Conservation (phyloP, 2,888 invertebrate genomes). For the Lasius platythorax region DNA sequence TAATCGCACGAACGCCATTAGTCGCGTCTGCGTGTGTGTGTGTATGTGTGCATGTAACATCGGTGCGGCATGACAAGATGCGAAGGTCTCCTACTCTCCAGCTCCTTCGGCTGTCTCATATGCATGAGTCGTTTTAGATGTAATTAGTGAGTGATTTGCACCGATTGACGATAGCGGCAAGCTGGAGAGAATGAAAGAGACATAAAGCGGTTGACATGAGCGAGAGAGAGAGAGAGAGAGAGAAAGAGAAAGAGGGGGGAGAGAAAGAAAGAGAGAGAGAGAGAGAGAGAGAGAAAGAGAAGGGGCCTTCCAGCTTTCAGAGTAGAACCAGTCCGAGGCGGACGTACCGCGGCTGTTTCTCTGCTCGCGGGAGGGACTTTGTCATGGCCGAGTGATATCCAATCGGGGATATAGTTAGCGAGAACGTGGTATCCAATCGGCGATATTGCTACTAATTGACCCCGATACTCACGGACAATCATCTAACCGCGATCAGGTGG, state of each 20-base stretch:
- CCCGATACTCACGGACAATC: conserved; percentile 76
- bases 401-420: conserved; percentile 74
- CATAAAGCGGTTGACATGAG: neutral
- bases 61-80: conserved; percentile 25
- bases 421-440: conserved; percentile 73
- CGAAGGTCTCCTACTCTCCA: conserved; percentile 40
- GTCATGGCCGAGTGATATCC: conserved; percentile 80
- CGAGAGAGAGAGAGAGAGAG: neutral
- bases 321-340: conserved; percentile 70
- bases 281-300: conserved; percentile 42
- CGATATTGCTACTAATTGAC: conserved; percentile 79
- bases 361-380: conserved; percentile 78
- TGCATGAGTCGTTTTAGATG: conserved; percentile 72
- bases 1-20: conserved; percentile 79
- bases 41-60: conserved; percentile 40
- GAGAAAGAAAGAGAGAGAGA: conserved; percentile 18
- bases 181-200: conserved; percentile 12
- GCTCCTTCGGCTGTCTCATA: conserved; percentile 37
- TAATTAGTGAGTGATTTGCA: conserved; percentile 80
- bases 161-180: conserved; percentile 70
- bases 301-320: conserved; percentile 53
- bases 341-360: conserved; percentile 57
- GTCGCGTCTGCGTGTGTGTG: conserved; percentile 57
- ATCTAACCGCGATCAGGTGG: conserved; percentile 76
- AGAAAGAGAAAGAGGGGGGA: neutral